Evolutionary conservation across 92 coral and sea anemone species (phyloP).

Genomic region (Palythoa grandiflora): DNA sequence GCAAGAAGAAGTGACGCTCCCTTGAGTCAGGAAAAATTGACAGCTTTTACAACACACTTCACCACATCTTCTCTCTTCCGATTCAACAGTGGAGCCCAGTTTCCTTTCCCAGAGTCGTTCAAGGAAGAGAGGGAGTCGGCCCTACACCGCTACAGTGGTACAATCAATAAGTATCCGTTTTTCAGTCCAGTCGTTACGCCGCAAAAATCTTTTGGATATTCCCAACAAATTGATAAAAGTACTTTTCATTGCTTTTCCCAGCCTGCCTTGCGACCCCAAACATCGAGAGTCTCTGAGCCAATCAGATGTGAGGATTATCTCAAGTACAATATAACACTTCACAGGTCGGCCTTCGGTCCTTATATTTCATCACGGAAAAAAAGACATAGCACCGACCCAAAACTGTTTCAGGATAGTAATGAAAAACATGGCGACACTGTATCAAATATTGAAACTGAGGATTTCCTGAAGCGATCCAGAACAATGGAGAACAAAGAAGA

Average conservation of each 20-base stretch:
- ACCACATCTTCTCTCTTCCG: neutral
- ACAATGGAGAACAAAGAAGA: neutral
- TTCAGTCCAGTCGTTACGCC: constrained; percentile 1
- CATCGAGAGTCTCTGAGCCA: neutral
- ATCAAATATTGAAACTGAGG: neutral
- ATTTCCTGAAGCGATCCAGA: neutral
- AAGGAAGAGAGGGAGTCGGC: constrained; percentile 57
- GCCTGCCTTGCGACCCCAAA: neutral
- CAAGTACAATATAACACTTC: constrained; percentile 18
- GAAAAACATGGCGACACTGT: neutral
- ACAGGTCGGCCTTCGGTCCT: constrained; percentile 37
- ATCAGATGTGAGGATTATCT: constrained; percentile 7
- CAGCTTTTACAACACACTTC: constrained; percentile 35
- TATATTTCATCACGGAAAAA: constrained; percentile 23
- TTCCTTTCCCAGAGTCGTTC: constrained; percentile 9
- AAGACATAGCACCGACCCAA: neutral
- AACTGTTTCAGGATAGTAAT: neutral
- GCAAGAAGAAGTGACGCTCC: neutral
- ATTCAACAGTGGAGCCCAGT: neutral
- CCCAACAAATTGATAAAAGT: neutral
- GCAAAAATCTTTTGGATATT: neutral
- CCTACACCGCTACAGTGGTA: constrained; percentile 28
- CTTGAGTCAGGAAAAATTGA: neutral
- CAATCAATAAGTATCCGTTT: constrained; percentile 4
- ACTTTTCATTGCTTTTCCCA: constrained; percentile 5